Conservation (phyloP, 2,797 vertebrate genomes). For the Ispidina lecontei region DNA sequence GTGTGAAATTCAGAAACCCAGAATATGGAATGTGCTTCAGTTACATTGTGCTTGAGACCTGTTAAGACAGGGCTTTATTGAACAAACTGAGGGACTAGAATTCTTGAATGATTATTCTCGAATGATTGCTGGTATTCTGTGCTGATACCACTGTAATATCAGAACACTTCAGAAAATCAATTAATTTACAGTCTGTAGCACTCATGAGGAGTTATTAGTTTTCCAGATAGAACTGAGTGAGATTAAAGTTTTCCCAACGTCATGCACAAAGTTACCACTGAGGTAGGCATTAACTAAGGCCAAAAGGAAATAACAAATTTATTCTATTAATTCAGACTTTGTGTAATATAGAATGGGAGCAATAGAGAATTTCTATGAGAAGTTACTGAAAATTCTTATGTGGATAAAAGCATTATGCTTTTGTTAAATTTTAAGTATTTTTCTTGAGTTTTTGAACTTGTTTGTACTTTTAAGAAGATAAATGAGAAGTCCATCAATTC, state of each 20-base stretch:
- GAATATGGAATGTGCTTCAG: background rate
- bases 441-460: background rate
- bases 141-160: background rate
- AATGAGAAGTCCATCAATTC: background rate
- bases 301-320: background rate
- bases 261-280: background rate
- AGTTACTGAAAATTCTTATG: background rate
- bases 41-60: background rate
- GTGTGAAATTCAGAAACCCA: background rate
- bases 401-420: background rate
- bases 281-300: background rate
- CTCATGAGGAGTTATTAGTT: background rate
- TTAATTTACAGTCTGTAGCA: slow-evolving; percentile 32
- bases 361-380: background rate
- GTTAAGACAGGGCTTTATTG: background rate
- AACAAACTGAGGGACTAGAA: background rate
- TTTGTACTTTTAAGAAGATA: background rate
- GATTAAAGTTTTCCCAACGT: slow-evolving; percentile 46
- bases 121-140: slow-evolving; percentile 15
- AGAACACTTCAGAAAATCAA: slow-evolving; percentile 27
- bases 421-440: background rate
- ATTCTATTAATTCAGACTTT: background rate
- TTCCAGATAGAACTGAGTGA: background rate
- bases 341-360: background rate
- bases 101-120: slow-evolving; percentile 31